Percentiles rank a stretch among this genome's conserved stretches.
phyloP scores from a whole-genome alignment of 92 coral and sea anemone species.

The Isaurus tuberculatus region DNA sequence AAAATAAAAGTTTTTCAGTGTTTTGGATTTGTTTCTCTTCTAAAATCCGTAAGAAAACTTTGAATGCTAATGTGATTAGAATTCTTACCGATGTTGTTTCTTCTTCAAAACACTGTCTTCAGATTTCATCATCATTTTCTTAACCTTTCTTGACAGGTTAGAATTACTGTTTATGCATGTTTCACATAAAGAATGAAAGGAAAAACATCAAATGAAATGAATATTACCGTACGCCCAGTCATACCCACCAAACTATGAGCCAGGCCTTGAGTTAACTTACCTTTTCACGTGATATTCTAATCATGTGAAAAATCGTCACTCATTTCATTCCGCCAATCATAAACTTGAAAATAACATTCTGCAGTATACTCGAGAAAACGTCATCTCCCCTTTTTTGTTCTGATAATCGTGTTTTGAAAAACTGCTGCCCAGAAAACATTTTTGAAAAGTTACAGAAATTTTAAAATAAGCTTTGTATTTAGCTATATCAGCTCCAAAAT shows the following conservation, averaged over 20 bases:
- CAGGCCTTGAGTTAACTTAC: not conserved
- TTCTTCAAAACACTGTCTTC: not conserved
- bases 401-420: not conserved
- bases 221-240: not conserved
- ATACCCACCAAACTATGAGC: not conserved
- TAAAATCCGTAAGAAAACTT: not conserved
- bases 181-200: not conserved
- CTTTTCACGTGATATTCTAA: conserved; percentile 39
- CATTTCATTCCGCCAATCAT: conserved; percentile 11
- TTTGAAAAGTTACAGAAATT: not conserved
- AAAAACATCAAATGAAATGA: not conserved
- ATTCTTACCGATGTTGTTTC: not conserved
- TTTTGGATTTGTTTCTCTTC: not conserved
- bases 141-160: not conserved
- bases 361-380: not conserved
- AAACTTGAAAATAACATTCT: not conserved
- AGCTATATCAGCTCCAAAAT: not conserved
- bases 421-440: not conserved
- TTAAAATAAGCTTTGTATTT: not conserved
- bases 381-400: not conserved
- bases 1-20: not conserved
- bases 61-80: not conserved
- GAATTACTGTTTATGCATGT: not conserved
- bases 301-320: not conserved
- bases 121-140: not conserved